Evolutionary conservation across 2,888 invertebrate species (phyloP).

Genomic region (Encarsia formosa): DNA sequence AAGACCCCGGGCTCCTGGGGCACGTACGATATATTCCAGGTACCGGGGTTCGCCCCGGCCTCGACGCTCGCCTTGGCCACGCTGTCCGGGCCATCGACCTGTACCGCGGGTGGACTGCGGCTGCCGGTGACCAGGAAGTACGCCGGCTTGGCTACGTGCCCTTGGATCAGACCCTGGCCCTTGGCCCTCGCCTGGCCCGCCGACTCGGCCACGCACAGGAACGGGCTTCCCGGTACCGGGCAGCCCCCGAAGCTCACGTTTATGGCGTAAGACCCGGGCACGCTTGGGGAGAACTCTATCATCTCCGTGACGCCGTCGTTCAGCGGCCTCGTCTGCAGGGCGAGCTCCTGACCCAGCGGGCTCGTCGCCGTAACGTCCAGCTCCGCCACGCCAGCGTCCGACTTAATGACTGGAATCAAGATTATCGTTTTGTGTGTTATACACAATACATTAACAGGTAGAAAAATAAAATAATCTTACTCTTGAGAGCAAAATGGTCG

Average conservation of each 20-base stretch:
- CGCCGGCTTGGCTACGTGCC: slow-evolving; percentile 54
- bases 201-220: slow-evolving; percentile 58
- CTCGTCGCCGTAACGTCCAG: slow-evolving; percentile 84
- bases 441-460: not conserved
- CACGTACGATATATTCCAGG: slow-evolving; percentile 85
- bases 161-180: slow-evolving; percentile 58
- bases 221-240: slow-evolving; percentile 52
- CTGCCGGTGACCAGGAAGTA: slow-evolving; percentile 53
- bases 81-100: slow-evolving; percentile 61
- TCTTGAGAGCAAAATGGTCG: slow-evolving; percentile 75
- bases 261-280: slow-evolving; percentile 71
- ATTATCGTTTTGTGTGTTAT: not conserved
- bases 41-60: slow-evolving; percentile 66
- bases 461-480: slow-evolving; percentile 53
- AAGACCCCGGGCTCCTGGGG: slow-evolving; percentile 90
- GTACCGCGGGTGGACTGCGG: slow-evolving; percentile 48
- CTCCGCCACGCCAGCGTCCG: slow-evolving; percentile 79
- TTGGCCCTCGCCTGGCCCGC: slow-evolving; percentile 58
- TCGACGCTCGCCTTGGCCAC: slow-evolving; percentile 58
- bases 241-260: slow-evolving; percentile 63
- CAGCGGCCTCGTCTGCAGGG: slow-evolving; percentile 70
- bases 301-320: slow-evolving; percentile 68
- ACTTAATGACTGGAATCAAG: slow-evolving; percentile 68
- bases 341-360: slow-evolving; percentile 78
- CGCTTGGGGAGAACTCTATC: slow-evolving; percentile 79